Evolutionary conservation across 2,888 invertebrate species (phyloP).

Genomic region (Vesta saturnalis): DNA sequence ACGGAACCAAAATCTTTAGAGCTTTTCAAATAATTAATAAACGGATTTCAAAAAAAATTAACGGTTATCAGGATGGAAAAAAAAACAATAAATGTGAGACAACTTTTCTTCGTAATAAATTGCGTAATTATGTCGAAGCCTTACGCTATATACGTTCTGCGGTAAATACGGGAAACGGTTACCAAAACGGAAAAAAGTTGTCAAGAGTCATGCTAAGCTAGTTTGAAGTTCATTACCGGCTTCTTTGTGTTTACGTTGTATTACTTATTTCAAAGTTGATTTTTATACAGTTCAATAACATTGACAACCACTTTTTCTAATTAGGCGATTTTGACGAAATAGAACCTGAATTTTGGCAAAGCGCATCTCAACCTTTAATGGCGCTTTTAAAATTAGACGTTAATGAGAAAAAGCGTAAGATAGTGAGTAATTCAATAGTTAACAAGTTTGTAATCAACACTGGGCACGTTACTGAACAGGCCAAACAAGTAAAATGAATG

Average conservation of each 20-base stretch:
- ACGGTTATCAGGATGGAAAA: no score
- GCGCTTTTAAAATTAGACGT: not conserved
- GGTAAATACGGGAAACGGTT: conserved; percentile 31
- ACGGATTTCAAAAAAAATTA: no score
- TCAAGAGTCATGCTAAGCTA: conserved; percentile 32
- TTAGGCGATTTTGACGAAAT: not conserved
- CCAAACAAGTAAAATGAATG: conserved; percentile 28
- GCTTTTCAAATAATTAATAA: no score
- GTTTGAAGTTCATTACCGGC: conserved; percentile 27
- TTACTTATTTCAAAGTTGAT: conserved; percentile 12
- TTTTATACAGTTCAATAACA: not conserved
- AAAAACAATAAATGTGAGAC: not conserved
- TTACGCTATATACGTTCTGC: conserved; percentile 15
- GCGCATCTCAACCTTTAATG: no score
- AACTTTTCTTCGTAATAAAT: conserved; percentile 27
- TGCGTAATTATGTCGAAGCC: conserved; percentile 28
- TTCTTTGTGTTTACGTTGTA: conserved; percentile 18
- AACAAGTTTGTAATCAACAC: conserved; percentile 26
- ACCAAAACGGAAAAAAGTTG: conserved; percentile 29
- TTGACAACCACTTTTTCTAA: not conserved
- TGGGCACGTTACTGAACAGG: conserved; percentile 29
- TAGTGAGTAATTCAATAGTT: not conserved
- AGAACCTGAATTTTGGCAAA: no score
- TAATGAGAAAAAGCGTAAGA: not conserved
- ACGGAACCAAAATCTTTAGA: no score